Base-by-base conservation (phyloP, 1,140 invertebrate species). In the Pomacea maculata region DNA sequence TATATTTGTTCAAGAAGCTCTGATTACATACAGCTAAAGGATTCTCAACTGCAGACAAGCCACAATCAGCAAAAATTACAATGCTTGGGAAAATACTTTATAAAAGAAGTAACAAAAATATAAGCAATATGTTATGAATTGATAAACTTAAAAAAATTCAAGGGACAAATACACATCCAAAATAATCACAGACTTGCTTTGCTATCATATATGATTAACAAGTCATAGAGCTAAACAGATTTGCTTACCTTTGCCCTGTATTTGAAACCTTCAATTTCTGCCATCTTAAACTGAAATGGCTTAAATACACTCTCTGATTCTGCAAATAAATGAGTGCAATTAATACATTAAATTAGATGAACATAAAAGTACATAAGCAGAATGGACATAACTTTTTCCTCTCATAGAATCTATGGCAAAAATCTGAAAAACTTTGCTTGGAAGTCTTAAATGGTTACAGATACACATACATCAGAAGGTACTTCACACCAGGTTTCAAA, bases 191-290 rank as follows among this genome's bases (percentile, higher is more conserved):
- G 34, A 45, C 34, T 45, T 45, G 34, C 34, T 45, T 45, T 45
- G 34, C 34, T 45, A 45, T 45, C 2, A 45, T 45, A 45, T 6
- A 45, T 45, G 34, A 45, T 45, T 9, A 25, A 15, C 25, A 21
- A 29, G 19, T 19, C 21, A 25, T 5, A 61, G 57, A 10, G 29
- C 25, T 63, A 10, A 70, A 17, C 2, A 11, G 21, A 29, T 70
- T 70, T 45, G 1, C 78, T 76, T 83, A 91, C 90, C 88, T 87
- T 88, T 0, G 97, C 95, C 88, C 98, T 93, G 92, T 99, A 98
- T 81, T 96, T 93, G 89, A 99, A 99, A 0, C 97, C 95, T 90
- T 99, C 97, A 61, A 99, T 95, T 92, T 99, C 97, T 83, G 98
- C 95, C 90, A 99, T 94, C 89, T 96, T 96, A 89, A 99, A 98